Evolutionary conservation across 2,113 vertebrate species (phyloP).

Genomic region (Chamaea fasciata): DNA sequence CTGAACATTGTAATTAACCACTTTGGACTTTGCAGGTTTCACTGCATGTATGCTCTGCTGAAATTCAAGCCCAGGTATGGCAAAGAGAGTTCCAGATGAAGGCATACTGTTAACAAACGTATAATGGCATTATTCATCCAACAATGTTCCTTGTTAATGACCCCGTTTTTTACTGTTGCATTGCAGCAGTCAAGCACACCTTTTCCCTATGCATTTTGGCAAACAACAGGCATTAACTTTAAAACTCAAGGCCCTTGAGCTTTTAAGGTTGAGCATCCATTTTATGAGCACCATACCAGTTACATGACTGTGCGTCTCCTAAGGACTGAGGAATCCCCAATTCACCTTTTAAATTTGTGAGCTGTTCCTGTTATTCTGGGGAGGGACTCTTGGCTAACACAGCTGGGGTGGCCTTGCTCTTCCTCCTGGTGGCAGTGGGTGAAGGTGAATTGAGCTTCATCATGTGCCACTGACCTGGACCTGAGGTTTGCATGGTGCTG

Average conservation of each 20-base stretch:
- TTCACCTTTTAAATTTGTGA: background rate
- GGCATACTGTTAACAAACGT: background rate
- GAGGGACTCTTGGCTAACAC: rapidly evolving
- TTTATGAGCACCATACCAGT: background rate
- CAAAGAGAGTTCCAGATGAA: conserved; percentile 5
- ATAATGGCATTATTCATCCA: background rate
- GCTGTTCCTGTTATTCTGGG: background rate
- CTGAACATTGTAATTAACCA: background rate
- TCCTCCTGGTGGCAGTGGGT: background rate
- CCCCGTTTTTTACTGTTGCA: background rate
- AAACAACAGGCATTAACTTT: background rate
- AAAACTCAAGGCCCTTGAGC: background rate
- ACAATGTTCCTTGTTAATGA: background rate
- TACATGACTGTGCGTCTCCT: background rate
- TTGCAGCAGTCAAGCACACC: background rate
- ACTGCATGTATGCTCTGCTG: background rate
- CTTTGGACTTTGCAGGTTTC: background rate
- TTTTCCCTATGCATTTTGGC: background rate
- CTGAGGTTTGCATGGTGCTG: background rate
- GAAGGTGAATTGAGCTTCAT: background rate
- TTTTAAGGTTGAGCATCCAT: background rate
- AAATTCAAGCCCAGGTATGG: background rate
- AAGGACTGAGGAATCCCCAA: background rate
- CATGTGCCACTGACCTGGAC: background rate
- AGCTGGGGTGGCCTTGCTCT: background rate